Percentiles rank a stretch among this genome's conserved stretches.
These are phyloP conservation scores for Bellardia pandia DNA, from an alignment of 2,888 invertebrate species.

Conservation along the genomic window DNA sequence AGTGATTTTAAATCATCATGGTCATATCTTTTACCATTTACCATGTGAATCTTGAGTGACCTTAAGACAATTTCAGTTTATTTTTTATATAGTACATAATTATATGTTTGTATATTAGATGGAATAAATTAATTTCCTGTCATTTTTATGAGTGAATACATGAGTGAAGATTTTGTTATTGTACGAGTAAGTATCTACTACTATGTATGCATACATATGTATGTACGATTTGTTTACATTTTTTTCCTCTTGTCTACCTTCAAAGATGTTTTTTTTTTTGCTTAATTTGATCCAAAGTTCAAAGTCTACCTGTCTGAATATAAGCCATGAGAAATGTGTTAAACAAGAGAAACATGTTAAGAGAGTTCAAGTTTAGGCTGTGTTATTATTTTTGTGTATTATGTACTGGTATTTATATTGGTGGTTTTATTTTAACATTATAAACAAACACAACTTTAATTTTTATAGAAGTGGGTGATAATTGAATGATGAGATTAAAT, in stretches of 20 bases:
- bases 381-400: neutral
- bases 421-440: neutral
- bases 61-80: conserved; percentile 48
- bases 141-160: conserved; percentile 10
- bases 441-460: neutral
- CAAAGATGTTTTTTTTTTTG: neutral
- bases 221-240: conserved; percentile 30
- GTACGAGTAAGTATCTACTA: neutral
- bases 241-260: conserved; percentile 33
- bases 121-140: conserved; percentile 3
- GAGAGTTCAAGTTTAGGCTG: neutral
- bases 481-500: neutral
- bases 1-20: neutral
- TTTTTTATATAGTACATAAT: neutral
- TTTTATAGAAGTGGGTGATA: neutral
- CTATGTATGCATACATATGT: neutral
- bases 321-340: neutral
- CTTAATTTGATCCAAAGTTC: conserved; percentile 21
- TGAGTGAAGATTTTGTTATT: conserved; percentile 16
- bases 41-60: conserved; percentile 40
- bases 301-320: conserved; percentile 38
- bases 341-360: neutral
- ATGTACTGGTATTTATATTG: neutral
- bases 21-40: neutral
- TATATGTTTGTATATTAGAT: conserved; percentile 33